These are phyloP conservation scores for Eupeodes luniger DNA, from an alignment of 2,888 invertebrate genomes.

Conservation along the genomic window DNA sequence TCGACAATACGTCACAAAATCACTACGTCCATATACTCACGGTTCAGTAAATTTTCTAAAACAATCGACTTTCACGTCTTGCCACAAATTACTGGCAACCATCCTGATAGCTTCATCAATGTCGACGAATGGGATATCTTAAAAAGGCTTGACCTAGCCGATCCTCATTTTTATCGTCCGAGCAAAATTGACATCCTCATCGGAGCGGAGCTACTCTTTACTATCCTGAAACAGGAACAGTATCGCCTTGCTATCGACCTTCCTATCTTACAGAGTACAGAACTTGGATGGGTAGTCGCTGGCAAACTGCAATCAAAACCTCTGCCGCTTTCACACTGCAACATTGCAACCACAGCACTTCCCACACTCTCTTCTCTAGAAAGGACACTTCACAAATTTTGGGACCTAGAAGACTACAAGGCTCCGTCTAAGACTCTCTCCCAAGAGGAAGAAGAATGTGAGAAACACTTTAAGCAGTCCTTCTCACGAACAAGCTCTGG, in stretches of 20 bases:
- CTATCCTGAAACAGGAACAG: background rate
- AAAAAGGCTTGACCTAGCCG: background rate
- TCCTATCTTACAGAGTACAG: background rate
- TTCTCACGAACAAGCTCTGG: slow-evolving; percentile 11
- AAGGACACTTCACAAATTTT: slow-evolving; percentile 1
- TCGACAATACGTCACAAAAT: slow-evolving; percentile 16
- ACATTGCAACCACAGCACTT: background rate
- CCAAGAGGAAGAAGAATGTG: background rate
- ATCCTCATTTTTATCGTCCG: background rate
- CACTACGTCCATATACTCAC: slow-evolving; percentile 1
- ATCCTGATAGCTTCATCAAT: slow-evolving; percentile 1
- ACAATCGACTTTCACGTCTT: background rate
- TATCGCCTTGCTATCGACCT: background rate
- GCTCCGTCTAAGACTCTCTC: background rate
- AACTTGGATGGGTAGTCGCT: slow-evolving; percentile 18
- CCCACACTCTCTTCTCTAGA: background rate
- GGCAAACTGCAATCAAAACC: background rate
- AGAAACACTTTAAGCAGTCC: background rate
- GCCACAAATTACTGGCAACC: slow-evolving; percentile 5
- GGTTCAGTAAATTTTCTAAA: slow-evolving; percentile 3
- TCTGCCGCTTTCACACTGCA: background rate
- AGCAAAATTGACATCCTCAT: too few species aligned
- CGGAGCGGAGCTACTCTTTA: background rate
- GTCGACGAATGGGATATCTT: slow-evolving; percentile 6
- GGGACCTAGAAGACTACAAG: background rate